A percentile compares a stretch with the other conserved stretches of the same genome.
Evolutionary conservation across 2,797 vertebrate species (phyloP).

Genomic region (Agapornis canus): DNA sequence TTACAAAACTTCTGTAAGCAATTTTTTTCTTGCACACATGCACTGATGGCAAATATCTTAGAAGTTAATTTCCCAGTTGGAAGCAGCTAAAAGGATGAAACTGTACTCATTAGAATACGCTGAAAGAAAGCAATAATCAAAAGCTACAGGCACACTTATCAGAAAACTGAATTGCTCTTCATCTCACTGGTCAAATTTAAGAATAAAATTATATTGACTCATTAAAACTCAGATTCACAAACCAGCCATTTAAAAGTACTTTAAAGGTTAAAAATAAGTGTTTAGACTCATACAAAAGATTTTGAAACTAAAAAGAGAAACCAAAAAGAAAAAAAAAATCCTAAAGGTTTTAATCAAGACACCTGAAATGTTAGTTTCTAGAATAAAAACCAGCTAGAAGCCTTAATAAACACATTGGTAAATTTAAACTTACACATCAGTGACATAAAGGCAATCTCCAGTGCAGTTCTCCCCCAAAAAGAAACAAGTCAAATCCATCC

Average conservation of each 20-base stretch:
- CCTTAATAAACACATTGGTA: neutral
- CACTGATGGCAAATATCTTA: neutral
- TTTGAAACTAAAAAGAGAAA: neutral
- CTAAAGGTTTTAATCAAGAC: neutral
- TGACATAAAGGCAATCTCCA: neutral
- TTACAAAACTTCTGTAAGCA: neutral
- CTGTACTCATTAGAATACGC: neutral
- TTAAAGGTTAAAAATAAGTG: neutral
- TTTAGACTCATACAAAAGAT: neutral
- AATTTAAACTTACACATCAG: neutral
- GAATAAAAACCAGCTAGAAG: neutral
- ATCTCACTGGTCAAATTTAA: slow-evolving; percentile 2
- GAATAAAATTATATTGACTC: neutral
- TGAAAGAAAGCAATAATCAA: slow-evolving; percentile 27
- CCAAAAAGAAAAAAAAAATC: neutral
- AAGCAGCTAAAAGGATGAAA: slow-evolving; percentile 35
- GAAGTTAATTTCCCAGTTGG: neutral
- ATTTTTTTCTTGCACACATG: neutral
- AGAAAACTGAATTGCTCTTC: slow-evolving; percentile 34
- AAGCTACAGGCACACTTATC: slow-evolving; percentile 14
- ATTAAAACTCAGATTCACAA: slow-evolving; percentile 3
- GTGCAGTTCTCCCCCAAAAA: neutral
- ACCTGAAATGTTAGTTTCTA: neutral
- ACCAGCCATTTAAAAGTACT: neutral
- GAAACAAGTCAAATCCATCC: neutral